phyloP scores from a whole-genome alignment of 2,113 vertebrate genomes.

The Casuarius casuarius region DNA sequence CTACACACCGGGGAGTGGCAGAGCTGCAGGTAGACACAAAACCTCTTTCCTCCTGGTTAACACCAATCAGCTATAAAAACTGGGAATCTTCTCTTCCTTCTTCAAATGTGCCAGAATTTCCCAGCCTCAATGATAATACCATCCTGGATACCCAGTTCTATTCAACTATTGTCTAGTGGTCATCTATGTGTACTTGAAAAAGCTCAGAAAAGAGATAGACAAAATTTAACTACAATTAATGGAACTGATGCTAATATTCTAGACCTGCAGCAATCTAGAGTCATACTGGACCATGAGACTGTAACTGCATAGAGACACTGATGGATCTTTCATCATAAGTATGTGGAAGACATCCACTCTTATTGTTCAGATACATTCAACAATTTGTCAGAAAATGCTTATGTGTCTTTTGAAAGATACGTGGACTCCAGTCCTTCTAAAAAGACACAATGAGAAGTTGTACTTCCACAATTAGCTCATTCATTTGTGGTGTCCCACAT shows the following conservation, averaged over 20 bases:
- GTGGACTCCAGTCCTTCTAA: background rate
- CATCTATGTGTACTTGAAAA: background rate
- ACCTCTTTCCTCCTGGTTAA: background rate
- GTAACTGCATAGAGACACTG: background rate
- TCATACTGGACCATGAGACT: background rate
- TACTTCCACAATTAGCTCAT: background rate
- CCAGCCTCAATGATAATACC: background rate
- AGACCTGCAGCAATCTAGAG: background rate
- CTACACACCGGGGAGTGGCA: rapidly evolving
- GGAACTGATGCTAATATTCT: background rate
- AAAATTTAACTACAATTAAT: background rate
- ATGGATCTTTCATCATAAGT: background rate
- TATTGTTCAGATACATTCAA: background rate
- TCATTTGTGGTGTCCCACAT: background rate
- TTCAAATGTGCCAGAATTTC: background rate
- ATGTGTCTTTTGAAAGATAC: background rate
- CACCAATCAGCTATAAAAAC: background rate
- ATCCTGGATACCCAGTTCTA: background rate
- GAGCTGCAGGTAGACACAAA: background rate
- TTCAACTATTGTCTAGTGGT: background rate
- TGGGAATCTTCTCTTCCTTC: background rate
- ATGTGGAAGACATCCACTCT: background rate
- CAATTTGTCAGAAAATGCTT: background rate
- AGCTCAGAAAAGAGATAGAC: background rate
- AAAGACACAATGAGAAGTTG: background rate